Percentiles rank a stretch among this genome's conserved stretches.
These are phyloP conservation scores for Agrotis clavis DNA, from an alignment of 2,888 invertebrate species.

Conservation along the genomic window DNA sequence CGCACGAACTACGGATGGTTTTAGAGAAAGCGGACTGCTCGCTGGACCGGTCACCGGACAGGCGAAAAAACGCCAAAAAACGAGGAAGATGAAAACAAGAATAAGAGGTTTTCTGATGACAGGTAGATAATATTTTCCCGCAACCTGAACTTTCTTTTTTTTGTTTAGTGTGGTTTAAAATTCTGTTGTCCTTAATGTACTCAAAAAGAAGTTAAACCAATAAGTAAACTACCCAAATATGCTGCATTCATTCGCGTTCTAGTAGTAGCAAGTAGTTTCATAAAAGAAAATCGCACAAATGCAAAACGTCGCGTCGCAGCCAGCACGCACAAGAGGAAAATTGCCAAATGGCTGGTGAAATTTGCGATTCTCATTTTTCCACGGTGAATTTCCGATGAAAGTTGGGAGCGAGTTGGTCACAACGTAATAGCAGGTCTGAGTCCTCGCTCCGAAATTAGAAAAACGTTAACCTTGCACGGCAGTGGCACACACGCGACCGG, in stretches of 20 bases:
- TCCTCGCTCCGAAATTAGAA: slow-evolving; percentile 87
- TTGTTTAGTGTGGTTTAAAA: neutral
- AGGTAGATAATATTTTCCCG: slow-evolving; percentile 38
- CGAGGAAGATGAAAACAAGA: slow-evolving; percentile 69
- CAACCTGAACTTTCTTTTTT: slow-evolving; percentile 33
- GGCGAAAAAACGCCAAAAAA: slow-evolving; percentile 79
- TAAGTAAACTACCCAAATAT: neutral
- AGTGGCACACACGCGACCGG: slow-evolving; percentile 82
- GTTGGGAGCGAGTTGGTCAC: slow-evolving; percentile 76
- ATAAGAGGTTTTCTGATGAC: slow-evolving; percentile 44
- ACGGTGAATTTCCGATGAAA: slow-evolving; percentile 86
- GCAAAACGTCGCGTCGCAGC: slow-evolving; percentile 31
- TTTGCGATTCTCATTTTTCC: slow-evolving; percentile 78
- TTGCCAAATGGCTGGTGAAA: slow-evolving; percentile 70
- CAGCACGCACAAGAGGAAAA: slow-evolving; percentile 69
- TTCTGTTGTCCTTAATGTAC: neutral
- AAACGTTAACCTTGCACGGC: slow-evolving; percentile 88
- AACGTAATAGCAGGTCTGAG: slow-evolving; percentile 80
- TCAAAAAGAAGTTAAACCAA: neutral
- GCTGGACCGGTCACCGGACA: slow-evolving; percentile 81
- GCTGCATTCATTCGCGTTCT: slow-evolving; percentile 10
- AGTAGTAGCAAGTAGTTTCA: slow-evolving; percentile 37
- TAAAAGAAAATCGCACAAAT: slow-evolving; percentile 50
- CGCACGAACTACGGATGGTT: slow-evolving; percentile 80
- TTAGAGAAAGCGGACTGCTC: slow-evolving; percentile 89